These are phyloP conservation scores for Eilema griseolum DNA, from an alignment of 2,888 invertebrate species.

Conservation along the genomic window DNA sequence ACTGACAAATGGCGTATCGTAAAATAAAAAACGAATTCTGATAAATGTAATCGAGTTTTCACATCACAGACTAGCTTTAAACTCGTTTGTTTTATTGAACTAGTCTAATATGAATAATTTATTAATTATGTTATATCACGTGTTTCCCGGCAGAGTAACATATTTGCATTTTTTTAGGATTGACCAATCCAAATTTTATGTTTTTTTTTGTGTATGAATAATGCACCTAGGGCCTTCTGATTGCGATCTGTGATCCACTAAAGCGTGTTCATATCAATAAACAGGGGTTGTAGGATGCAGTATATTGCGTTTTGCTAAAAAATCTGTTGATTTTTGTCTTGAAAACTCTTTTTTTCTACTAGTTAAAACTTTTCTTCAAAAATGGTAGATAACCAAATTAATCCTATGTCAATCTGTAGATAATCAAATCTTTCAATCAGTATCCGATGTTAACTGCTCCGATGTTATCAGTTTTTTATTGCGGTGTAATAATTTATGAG, in stretches of 20 bases:
- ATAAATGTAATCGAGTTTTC: background rate
- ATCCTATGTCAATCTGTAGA: background rate
- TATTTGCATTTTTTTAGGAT: too few relatives aligned
- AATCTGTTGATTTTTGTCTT: background rate
- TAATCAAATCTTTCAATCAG: constrained; percentile 13
- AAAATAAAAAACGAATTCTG: background rate
- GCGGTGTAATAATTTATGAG: too few relatives aligned
- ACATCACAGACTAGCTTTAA: background rate
- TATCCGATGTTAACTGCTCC: background rate
- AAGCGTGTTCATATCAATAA: constrained; percentile 69
- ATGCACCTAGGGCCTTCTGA: constrained; percentile 46
- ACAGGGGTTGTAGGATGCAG: constrained; percentile 32
- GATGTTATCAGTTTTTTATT: constrained; percentile 12
- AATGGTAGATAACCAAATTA: constrained; percentile 1
- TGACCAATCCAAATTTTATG: too few relatives aligned
- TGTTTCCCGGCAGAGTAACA: too few relatives aligned
- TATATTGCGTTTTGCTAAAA: constrained; percentile 6
- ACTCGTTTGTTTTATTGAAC: background rate
- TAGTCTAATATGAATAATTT: background rate
- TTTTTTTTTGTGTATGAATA: too few relatives aligned
- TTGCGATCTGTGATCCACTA: constrained; percentile 66
- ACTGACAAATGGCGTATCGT: background rate
- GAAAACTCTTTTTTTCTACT: background rate
- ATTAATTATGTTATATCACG: too few relatives aligned
- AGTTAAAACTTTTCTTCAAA: background rate